Evolutionary conservation across 2,797 vertebrate genomes (phyloP), one percentile per base, ranked within the genome.

Genomic region (Adrianichthys oophorus): DNA sequence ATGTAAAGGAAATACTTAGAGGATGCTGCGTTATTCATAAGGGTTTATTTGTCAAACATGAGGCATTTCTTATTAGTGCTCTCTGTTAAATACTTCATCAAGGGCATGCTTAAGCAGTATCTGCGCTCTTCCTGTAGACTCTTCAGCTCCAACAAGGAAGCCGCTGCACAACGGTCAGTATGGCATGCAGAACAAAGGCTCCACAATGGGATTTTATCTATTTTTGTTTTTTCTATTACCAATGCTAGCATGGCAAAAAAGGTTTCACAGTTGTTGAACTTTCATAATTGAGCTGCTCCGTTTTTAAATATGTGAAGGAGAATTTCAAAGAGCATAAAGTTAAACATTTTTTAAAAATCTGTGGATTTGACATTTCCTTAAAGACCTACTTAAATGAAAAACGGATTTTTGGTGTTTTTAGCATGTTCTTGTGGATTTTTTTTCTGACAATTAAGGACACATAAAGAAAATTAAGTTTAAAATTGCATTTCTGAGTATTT

Each of bases 81-180:
- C 19, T 45, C 40, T 32, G 14, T 44, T 60, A 10, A 66, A 67
- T 60, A 19, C 46, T 49, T 50, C 49, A 50, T 55, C 41, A 49
- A 15, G 41, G 47, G 45, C 26, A 41, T 19, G 44, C 29, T 48
- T 18, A 18, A 59, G 24, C 32, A 12, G 10, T 16, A 52, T 4
- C 16, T 15, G 5, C 16, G 8, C 7, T 46, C 32, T 53, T 48
- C 44, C 8, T 16, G 23, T 15, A 13, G 14, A 16, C 4, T 15
- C 24, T 18, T 45, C 10, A 37, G 10, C 10, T 3, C 32, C 32
- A 12, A 4, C 10, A 12, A 12, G 32, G 32, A 10, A 12, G 10
- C 32, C 32, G 10, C 32, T 37, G 32, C 32, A 37, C 32, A 37
- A 37, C 32, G 32, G 32, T 37, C 3, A 37, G 32, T 37, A 37